Evolutionary conservation across 2,113 vertebrate species (phyloP), one percentile per base, ranked within the genome.

Genomic region (Ammodytes dubius): DNA sequence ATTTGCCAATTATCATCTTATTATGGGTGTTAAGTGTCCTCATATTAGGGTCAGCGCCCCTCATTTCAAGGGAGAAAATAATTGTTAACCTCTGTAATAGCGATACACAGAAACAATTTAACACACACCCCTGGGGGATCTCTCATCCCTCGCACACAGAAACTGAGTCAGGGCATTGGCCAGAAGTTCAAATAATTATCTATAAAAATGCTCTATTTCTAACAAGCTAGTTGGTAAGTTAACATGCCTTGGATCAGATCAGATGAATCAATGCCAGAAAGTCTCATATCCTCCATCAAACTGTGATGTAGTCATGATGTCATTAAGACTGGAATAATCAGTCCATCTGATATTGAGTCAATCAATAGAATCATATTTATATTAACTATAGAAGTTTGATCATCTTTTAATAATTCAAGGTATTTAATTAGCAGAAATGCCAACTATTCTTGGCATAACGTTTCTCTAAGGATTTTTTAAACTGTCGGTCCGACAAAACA

Each of bases 31-130:
- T 96, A 95, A 96, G 92, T 95, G 94, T 94, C 90, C 92, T 86
- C 91, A 94, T 96, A 96, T 95, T 93, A 95, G 95, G 97, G 96
- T 96, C 96, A 95, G 82, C 87, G 94, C 95, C 97, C 97, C 95
- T 97, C 94, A 96, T 98, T 97, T 97, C 92, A 95, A 84, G 75
- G 73, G 76, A 88, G 81, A 91, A 93, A 94, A 94, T 91, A 91
- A 95, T 95, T 93, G 92, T 94, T 95, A 95, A 94, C 94, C 93
- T 92, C 87, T 85, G 63, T 92, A 91, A 94, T 90, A 83, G 88
- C 49, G 74, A 94, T 89, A 92, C 85, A 88, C 86, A 89, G 89
- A 92, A 91, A 91, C 88, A 86, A 87, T 93, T 95, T 90, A 94
- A 82, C 89, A 81, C 89, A 81, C 87, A 90, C 85, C 89, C 90